Percentiles rank a stretch among this genome's conserved stretches.
These are phyloP conservation scores for Ametastegia equiseti DNA, from an alignment of 2,888 invertebrate species.

Conservation along the genomic window DNA sequence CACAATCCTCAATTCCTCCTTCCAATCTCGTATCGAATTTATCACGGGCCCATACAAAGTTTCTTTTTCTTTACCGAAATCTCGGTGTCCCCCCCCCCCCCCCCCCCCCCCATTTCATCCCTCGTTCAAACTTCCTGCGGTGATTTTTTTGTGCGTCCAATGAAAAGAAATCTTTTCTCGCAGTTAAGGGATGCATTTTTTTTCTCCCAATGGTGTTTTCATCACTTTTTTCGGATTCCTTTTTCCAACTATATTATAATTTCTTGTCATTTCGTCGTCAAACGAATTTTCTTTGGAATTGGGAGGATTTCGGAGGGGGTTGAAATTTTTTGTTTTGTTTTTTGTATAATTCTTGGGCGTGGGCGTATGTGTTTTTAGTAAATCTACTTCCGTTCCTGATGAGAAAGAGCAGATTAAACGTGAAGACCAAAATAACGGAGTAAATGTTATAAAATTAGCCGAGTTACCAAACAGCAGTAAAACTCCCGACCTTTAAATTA, in stretches of 20 bases:
- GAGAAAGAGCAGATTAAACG: constrained; percentile 11
- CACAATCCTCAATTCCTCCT: constrained; percentile 21
- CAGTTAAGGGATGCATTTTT: too few relatives aligned
- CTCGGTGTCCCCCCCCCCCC: background rate
- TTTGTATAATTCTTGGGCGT: too few relatives aligned
- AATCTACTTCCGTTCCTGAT: background rate
- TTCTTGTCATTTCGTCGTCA: too few relatives aligned
- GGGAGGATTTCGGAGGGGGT: too few relatives aligned
- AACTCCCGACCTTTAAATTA: constrained; percentile 26
- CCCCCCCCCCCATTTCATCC: background rate
- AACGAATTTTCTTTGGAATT: too few relatives aligned
- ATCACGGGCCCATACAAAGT: constrained; percentile 29
- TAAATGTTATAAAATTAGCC: constrained; percentile 39
- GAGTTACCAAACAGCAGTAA: constrained; percentile 36
- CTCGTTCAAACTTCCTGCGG: background rate
- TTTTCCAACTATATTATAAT: too few relatives aligned
- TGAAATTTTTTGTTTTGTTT: too few relatives aligned
- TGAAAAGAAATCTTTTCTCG: too few relatives aligned
- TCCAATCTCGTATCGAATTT: constrained; percentile 38
- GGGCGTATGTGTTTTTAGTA: too few relatives aligned
- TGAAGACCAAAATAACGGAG: constrained; percentile 7
- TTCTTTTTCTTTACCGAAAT: background rate
- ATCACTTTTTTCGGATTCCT: too few relatives aligned
- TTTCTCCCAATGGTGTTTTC: too few relatives aligned
- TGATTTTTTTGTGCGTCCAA: background rate